A percentile compares a stretch with the other conserved stretches of the same genome.
These are phyloP conservation scores for Dorcus parallelipipedus DNA, from an alignment of 2,888 invertebrate genomes.

Conservation along the genomic window DNA sequence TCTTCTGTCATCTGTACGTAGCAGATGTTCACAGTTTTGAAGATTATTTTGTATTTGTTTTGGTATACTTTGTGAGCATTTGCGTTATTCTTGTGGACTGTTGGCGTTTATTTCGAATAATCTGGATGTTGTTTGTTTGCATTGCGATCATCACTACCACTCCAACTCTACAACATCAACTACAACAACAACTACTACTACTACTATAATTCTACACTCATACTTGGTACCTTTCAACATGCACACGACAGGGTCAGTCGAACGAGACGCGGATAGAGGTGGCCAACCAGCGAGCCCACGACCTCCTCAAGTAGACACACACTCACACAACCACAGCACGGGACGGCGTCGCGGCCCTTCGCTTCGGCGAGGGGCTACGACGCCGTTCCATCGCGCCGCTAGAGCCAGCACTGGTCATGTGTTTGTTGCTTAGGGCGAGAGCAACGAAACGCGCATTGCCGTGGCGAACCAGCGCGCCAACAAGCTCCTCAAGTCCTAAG, in stretches of 20 bases:
- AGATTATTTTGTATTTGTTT: too few relatives aligned
- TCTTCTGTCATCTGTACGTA: too few relatives aligned
- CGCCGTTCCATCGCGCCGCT: conserved; percentile 3
- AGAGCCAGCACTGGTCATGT: conserved; percentile 38
- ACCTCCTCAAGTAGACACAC: conserved; percentile 81
- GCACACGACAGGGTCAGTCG: conserved; percentile 68
- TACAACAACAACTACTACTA: conserved; percentile 26
- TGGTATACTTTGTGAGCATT: not conserved
- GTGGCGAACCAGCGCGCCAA: conserved; percentile 96
- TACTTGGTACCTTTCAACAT: conserved; percentile 18
- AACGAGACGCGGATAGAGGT: conserved; percentile 95
- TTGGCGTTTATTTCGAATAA: conserved; percentile 35
- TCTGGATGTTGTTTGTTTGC: conserved; percentile 45
- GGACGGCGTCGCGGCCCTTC: conserved; percentile 5
- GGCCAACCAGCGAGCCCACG: conserved; percentile 95
- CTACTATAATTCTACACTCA: conserved; percentile 14
- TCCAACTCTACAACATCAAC: conserved; percentile 25
- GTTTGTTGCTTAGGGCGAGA: conserved; percentile 67
- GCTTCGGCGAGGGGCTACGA: conserved; percentile 6
- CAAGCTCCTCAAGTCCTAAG: conserved; percentile 83
- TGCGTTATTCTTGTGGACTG: not conserved
- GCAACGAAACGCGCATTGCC: conserved; percentile 94
- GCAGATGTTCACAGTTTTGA: too few relatives aligned
- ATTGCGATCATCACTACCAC: conserved; percentile 42
- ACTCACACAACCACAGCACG: conserved; percentile 18